Percentiles rank a stretch among this genome's conserved stretches.
phyloP scores from a whole-genome alignment of 35 echinoderm and acorn worm species.

The Amphiura filiformis region DNA sequence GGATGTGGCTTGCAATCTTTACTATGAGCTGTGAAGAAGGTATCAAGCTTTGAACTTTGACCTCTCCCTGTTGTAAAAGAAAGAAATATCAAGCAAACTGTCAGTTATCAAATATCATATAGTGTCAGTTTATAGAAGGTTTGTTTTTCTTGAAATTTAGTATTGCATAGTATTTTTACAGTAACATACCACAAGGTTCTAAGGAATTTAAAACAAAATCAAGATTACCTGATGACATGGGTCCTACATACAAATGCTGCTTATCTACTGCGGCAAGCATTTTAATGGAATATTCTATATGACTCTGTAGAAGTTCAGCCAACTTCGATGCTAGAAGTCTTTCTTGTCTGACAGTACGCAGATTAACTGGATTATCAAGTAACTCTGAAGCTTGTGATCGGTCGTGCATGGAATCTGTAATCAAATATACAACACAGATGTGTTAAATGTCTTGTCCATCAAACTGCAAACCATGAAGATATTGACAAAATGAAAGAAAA shows the following conservation, averaged over 20 bases:
- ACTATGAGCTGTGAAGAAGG: slow-evolving; percentile 78
- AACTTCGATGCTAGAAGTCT: slow-evolving; percentile 67
- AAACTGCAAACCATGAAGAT: too few species aligned
- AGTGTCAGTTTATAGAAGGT: too few species aligned
- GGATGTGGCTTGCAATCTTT: slow-evolving; percentile 75
- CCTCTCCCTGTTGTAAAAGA: neutral
- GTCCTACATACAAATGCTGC: neutral
- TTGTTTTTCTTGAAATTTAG: too few species aligned
- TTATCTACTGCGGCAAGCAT: neutral
- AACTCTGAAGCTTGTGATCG: neutral
- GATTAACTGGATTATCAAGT: slow-evolving; percentile 20
- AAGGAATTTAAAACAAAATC: too few species aligned
- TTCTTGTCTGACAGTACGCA: slow-evolving; percentile 60
- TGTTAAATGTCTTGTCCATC: too few species aligned
- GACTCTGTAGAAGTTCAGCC: slow-evolving; percentile 73
- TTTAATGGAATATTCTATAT: slow-evolving; percentile 41
- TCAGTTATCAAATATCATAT: too few species aligned
- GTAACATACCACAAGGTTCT: too few species aligned
- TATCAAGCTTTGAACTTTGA: slow-evolving; percentile 13
- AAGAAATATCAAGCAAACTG: too few species aligned
- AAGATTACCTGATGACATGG: too few species aligned
- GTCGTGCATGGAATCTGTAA: neutral
- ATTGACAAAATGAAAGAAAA: too few species aligned
- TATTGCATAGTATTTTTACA: too few species aligned
- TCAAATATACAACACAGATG: too few species aligned